Evolutionary conservation across 2,888 invertebrate species (phyloP).

Genomic region (Coleophora flavipennella): DNA sequence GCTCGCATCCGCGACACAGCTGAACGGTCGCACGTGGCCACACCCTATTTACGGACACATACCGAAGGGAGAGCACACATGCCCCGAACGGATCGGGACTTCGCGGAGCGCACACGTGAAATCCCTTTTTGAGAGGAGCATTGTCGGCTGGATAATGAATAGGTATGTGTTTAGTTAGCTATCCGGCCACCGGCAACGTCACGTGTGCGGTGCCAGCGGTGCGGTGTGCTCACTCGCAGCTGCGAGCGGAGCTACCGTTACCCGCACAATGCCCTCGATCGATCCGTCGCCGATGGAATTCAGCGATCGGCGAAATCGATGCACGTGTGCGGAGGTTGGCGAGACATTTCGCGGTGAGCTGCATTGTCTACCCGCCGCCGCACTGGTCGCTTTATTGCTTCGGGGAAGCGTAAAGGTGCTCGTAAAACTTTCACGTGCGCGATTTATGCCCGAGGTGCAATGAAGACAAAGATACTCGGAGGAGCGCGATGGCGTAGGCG

Average conservation of each 20-base stretch:
- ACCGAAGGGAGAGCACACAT: conserved; percentile 68
- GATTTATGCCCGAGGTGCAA: conserved; percentile 59
- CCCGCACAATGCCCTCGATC: conserved; percentile 72
- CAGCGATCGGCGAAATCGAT: conserved; percentile 62
- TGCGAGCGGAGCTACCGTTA: conserved; percentile 70
- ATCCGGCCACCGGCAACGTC: conserved; percentile 66
- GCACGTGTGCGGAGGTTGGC: conserved; percentile 54
- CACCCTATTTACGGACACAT: conserved; percentile 71
- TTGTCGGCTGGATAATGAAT: conserved; percentile 67
- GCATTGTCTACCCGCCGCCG: conserved; percentile 44
- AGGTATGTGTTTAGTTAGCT: conserved; percentile 70
- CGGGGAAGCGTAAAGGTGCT: conserved; percentile 62
- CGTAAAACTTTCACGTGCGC: conserved; percentile 70
- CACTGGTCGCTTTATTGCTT: conserved; percentile 53
- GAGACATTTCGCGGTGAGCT: conserved; percentile 52
- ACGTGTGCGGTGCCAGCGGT: conserved; percentile 36
- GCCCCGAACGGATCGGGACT: conserved; percentile 70
- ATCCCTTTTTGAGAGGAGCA: conserved; percentile 69
- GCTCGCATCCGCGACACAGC: conserved; percentile 66
- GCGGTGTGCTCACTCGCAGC: conserved; percentile 56
- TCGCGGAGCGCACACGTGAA: conserved; percentile 68
- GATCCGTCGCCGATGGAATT: conserved; percentile 63
- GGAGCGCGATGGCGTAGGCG: conserved; percentile 59
- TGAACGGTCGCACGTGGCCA: conserved; percentile 70
- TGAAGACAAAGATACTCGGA: conserved; percentile 63